Conservation (phyloP, 2,797 vertebrate genomes). For the Geotria australis region DNA sequence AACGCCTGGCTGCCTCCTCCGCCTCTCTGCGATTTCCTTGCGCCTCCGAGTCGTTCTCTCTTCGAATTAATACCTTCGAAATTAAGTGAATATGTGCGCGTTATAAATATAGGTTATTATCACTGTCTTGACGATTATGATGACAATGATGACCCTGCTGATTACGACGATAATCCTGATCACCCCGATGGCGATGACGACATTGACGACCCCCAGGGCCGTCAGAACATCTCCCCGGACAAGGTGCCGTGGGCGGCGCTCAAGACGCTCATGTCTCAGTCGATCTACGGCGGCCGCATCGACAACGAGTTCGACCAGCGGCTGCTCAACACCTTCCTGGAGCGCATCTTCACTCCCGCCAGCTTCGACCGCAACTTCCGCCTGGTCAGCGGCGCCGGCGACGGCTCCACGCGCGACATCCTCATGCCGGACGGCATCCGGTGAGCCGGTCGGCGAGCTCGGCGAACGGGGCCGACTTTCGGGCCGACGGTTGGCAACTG, state of each 20-base stretch:
- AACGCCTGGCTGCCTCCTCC: no score
- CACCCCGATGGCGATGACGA: no score
- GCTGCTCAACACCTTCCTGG: conserved; percentile 80
- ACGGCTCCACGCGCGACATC: conserved; percentile 75
- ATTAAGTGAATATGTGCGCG: no score
- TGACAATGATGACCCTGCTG: no score
- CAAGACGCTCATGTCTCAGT: conserved; percentile 91
- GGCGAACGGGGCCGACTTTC: neutral
- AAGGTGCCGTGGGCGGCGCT: conserved; percentile 94
- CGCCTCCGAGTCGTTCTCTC: no score
- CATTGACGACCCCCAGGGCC: conserved; percentile 21
- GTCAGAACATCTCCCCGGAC: conserved; percentile 90
- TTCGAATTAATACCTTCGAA: no score
- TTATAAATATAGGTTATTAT: no score
- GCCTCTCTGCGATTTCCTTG: no score
- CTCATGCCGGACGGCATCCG: conserved; percentile 96
- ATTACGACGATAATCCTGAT: no score
- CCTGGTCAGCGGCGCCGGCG: conserved; percentile 51
- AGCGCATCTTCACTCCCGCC: conserved; percentile 71
- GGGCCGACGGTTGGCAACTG: neutral
- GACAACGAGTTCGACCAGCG: conserved; percentile 96
- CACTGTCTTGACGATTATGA: no score
- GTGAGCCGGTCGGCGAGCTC: conserved; percentile 9
- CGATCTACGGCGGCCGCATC: conserved; percentile 84
- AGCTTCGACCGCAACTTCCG: conserved; percentile 98